Evolutionary conservation across 2,113 vertebrate genomes (phyloP).

Genomic region (Leuciscus idus): DNA sequence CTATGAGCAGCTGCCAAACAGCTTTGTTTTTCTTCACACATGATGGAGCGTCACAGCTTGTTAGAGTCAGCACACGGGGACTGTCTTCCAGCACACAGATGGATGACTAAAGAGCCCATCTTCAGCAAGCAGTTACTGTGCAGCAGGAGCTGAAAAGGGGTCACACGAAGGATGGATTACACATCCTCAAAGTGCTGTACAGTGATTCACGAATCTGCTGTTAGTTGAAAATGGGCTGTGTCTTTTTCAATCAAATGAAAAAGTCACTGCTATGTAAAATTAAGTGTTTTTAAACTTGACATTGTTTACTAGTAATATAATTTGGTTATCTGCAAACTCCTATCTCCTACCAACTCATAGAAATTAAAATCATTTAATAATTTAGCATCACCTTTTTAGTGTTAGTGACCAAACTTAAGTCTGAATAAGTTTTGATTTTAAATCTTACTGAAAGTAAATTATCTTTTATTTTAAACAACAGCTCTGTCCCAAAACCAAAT

Average conservation of each 20-base stretch:
- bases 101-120: slow-evolving; percentile 47
- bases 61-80: slow-evolving; percentile 53
- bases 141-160: slow-evolving; percentile 18
- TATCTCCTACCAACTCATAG: background rate
- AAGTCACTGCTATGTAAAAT: background rate
- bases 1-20: slow-evolving; percentile 53
- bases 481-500: background rate
- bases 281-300: background rate
- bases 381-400: background rate
- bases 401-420: background rate
- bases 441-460: background rate
- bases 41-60: slow-evolving; percentile 54
- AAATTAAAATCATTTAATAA: background rate
- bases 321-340: background rate
- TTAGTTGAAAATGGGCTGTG: background rate
- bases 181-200: background rate
- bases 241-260: background rate
- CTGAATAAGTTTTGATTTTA: background rate
- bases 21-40: slow-evolving; percentile 57
- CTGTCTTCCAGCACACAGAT: slow-evolving; percentile 46
- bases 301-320: background rate
- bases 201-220: background rate
- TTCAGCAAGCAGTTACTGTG: slow-evolving; percentile 37
- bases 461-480: background rate
- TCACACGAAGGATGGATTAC: slow-evolving; percentile 8